These are phyloP conservation scores for Bimastos eiseni DNA, from an alignment of 2,888 invertebrate genomes.

Conservation along the genomic window DNA sequence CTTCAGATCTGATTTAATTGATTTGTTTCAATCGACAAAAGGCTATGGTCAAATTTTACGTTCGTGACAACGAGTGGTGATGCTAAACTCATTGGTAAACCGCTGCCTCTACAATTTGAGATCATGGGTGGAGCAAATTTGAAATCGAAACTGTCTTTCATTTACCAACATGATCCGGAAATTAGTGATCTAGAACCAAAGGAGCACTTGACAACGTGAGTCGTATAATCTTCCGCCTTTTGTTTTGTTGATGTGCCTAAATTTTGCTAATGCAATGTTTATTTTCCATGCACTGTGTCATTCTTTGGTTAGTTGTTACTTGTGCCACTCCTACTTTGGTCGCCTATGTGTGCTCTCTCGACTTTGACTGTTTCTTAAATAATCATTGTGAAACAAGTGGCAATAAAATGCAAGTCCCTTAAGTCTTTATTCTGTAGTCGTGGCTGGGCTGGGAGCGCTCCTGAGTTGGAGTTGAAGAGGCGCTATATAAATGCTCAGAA, in stretches of 20 bases:
- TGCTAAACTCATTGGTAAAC: neutral
- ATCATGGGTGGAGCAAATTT: neutral
- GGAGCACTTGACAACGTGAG: neutral
- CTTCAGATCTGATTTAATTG: neutral
- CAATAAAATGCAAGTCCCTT: no score
- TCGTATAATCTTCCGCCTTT: neutral
- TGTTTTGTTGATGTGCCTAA: neutral
- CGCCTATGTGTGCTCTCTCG: no score
- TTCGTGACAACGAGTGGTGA: neutral
- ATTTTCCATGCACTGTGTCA: neutral
- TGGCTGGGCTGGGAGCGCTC: no score
- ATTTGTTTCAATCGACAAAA: neutral
- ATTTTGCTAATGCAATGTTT: neutral
- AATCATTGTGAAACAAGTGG: no score
- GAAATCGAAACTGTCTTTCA: neutral
- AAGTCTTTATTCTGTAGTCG: no score
- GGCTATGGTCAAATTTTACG: neutral
- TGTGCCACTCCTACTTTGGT: neutral
- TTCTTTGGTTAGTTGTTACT: no score
- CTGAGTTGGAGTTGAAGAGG: no score
- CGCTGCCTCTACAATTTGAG: neutral
- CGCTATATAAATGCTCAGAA: no score
- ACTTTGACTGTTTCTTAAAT: no score
- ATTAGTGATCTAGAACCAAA: neutral
- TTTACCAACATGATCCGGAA: neutral